phyloP scores from a whole-genome alignment of 2,888 invertebrate species.

The Ophraella communa region DNA sequence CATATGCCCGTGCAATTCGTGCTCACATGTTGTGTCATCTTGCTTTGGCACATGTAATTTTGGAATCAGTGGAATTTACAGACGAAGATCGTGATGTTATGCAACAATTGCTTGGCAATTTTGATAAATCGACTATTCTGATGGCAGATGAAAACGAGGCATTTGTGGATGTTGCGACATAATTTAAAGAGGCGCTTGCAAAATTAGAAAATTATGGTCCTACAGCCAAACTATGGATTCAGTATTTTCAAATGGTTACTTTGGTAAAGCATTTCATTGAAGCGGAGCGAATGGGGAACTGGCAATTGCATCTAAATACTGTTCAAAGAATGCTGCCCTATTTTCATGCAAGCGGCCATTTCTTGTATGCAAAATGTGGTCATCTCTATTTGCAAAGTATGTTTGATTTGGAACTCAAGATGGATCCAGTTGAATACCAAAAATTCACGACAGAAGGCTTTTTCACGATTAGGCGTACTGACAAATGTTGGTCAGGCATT shows the following conservation, averaged over 20 bases:
- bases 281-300: conserved; percentile 48
- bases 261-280: conserved; percentile 45
- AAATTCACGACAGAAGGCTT: conserved; percentile 40
- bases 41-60: too few species aligned
- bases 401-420: conserved; percentile 36
- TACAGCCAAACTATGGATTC: conserved; percentile 37
- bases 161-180: conserved; percentile 35
- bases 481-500: too few species aligned
- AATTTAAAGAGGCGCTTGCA: conserved; percentile 47
- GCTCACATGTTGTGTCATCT: too few species aligned
- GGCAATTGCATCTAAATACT: conserved; percentile 35
- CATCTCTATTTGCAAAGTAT: conserved; percentile 56
- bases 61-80: too few species aligned
- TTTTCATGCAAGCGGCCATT: conserved; percentile 49
- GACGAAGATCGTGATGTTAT: too few species aligned
- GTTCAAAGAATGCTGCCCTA: conserved; percentile 48
- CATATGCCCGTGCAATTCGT: too few species aligned
- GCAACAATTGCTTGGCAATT: neutral
- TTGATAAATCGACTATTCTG: conserved; percentile 17
- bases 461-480: conserved; percentile 43
- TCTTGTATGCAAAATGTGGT: conserved; percentile 50
- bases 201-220: neutral
- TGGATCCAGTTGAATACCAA: conserved; percentile 35
- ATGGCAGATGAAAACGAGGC: conserved; percentile 25
- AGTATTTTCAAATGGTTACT: conserved; percentile 44